phyloP scores from a whole-genome alignment of 53 echinoderm and acorn worm species.

The Antedon mediterranea region DNA sequence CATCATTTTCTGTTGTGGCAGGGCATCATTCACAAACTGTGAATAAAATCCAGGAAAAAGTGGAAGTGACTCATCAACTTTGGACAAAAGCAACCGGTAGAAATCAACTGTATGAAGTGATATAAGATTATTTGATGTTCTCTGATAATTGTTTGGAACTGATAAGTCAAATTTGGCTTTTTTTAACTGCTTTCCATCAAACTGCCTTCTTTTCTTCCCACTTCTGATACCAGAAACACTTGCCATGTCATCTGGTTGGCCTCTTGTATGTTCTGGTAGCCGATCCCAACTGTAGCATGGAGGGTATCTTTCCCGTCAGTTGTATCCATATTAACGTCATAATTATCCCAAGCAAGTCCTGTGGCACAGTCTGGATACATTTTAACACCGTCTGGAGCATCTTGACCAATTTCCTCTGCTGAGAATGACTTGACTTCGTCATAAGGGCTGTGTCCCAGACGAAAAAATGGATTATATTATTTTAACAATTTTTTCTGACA shows the following conservation, averaged over 20 bases:
- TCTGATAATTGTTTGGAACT: slow-evolving; percentile 8
- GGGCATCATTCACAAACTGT: slow-evolving; percentile 16
- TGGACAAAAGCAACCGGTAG: slow-evolving; percentile 28
- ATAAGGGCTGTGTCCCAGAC: slow-evolving; percentile 35
- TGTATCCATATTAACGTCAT: slow-evolving; percentile 41
- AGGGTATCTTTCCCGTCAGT: slow-evolving; percentile 39
- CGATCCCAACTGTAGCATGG: slow-evolving; percentile 64
- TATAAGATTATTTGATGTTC: neutral
- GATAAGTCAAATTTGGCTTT: slow-evolving; percentile 19
- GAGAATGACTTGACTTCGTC: slow-evolving; percentile 26
- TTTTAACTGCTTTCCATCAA: slow-evolving; percentile 27
- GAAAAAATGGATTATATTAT: neutral
- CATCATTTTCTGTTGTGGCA: slow-evolving; percentile 31
- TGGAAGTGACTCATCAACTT: slow-evolving; percentile 23
- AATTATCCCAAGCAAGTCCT: slow-evolving; percentile 61
- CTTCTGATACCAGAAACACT: neutral
- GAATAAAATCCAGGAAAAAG: slow-evolving; percentile 33
- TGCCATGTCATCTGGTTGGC: neutral
- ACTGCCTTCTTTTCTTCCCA: slow-evolving; percentile 23
- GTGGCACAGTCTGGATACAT: slow-evolving; percentile 17
- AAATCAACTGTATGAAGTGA: slow-evolving; percentile 18
- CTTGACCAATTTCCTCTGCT: neutral
- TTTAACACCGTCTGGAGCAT: slow-evolving; percentile 24
- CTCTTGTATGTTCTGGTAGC: slow-evolving; percentile 31
- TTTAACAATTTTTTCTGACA: no score